Evolutionary conservation across 2,888 invertebrate genomes (phyloP).

Genomic region (Lysandra coridon): DNA sequence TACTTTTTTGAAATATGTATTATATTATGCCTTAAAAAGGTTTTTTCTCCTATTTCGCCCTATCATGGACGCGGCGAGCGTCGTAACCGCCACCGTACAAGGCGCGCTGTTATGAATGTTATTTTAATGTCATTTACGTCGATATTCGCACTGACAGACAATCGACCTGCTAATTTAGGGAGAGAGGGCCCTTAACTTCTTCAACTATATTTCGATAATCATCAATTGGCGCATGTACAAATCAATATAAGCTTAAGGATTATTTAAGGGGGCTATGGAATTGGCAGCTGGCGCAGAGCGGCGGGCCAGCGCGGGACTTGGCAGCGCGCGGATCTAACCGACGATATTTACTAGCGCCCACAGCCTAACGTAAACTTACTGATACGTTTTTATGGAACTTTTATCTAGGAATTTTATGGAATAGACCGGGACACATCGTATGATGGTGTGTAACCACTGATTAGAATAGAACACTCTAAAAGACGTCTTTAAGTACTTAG

Average conservation of each 20-base stretch:
- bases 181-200: too few species aligned
- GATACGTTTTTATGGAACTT: slow-evolving; percentile 16
- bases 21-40: too few species aligned
- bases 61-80: too few species aligned
- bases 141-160: too few species aligned
- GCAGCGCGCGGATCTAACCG: slow-evolving; percentile 17
- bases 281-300: slow-evolving; percentile 13
- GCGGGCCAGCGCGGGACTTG: slow-evolving; percentile 21
- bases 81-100: too few species aligned
- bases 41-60: too few species aligned
- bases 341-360: slow-evolving; percentile 27
- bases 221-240: slow-evolving; percentile 5
- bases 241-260: slow-evolving; percentile 23
- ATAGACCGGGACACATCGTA: neutral
- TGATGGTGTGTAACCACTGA: neutral
- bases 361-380: slow-evolving; percentile 25
- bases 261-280: slow-evolving; percentile 24
- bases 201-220: neutral
- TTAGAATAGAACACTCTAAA: neutral
- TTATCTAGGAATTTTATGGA: slow-evolving; percentile 7
- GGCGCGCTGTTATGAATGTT: too few species aligned
- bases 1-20: too few species aligned
- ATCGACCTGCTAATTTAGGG: too few species aligned
- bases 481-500: neutral
- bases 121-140: too few species aligned